These are phyloP conservation scores for Ochlodes sylvanus DNA, from an alignment of 2,888 invertebrate species.

Conservation along the genomic window DNA sequence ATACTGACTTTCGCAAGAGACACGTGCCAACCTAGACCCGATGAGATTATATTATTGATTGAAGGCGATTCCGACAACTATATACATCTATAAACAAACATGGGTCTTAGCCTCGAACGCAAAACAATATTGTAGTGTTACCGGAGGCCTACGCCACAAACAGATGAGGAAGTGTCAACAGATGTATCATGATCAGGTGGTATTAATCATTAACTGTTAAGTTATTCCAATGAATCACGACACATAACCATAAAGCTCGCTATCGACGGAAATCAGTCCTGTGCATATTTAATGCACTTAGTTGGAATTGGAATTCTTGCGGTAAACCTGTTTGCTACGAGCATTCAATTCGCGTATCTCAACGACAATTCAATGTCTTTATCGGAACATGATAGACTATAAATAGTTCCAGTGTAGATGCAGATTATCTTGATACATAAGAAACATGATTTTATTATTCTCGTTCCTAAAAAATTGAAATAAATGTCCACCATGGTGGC, in stretches of 20 bases:
- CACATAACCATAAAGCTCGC: conserved; percentile 38
- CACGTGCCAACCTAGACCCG: neutral
- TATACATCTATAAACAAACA: neutral
- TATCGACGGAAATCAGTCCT: conserved; percentile 40
- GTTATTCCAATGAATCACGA: conserved; percentile 44
- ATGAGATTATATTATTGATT: neutral
- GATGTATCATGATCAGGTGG: conserved; percentile 32
- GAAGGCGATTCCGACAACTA: neutral
- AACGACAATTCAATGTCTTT: conserved; percentile 36
- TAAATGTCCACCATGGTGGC: neutral
- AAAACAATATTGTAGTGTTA: neutral
- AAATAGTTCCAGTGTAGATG: conserved; percentile 21
- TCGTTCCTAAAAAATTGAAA: too few species aligned
- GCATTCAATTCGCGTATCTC: conserved; percentile 52
- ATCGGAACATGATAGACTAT: conserved; percentile 32
- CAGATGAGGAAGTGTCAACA: conserved; percentile 36
- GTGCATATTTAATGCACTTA: conserved; percentile 44
- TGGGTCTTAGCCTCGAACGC: neutral
- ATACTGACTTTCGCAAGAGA: neutral
- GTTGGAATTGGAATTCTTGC: conserved; percentile 61
- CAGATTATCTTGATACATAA: conserved; percentile 26
- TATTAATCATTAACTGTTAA: conserved; percentile 40
- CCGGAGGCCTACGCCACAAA: conserved; percentile 10
- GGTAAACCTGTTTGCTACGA: conserved; percentile 50
- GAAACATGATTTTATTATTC: neutral